A percentile compares a stretch with the other conserved stretches of the same genome.
phyloP scores from a whole-genome alignment of 2,888 invertebrate genomes.

The Dynastes tityus region DNA sequence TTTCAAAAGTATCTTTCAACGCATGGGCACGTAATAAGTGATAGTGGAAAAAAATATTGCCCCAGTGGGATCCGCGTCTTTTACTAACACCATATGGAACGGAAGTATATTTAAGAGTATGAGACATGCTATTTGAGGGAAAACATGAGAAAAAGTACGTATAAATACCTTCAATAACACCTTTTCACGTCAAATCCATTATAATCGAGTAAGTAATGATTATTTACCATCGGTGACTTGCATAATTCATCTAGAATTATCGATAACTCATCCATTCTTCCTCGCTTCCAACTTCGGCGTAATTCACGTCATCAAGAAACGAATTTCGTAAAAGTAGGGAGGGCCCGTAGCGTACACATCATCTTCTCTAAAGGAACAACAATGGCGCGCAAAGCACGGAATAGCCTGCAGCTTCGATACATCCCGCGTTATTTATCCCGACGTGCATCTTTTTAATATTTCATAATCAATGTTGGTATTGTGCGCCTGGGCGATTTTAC shows the following conservation, averaged over 20 bases:
- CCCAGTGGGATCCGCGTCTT: no score
- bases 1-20: no score
- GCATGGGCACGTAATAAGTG: no score
- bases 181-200: no score
- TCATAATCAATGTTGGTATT: conserved; percentile 47
- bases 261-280: not conserved
- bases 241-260: conserved; percentile 8
- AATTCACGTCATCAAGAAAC: not conserved
- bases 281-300: not conserved
- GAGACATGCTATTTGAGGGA: no score
- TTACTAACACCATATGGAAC: no score
- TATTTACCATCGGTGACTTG: not conserved
- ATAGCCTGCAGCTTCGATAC: conserved; percentile 7
- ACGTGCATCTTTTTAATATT: conserved; percentile 41
- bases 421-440: conserved; percentile 26
- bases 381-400: not conserved
- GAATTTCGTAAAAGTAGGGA: not conserved
- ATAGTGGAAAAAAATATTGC: no score
- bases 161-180: no score
- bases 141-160: no score
- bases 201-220: no score
- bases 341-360: not conserved
- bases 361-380: not conserved
- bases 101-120: no score
- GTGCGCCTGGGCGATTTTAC: conserved; percentile 30